Percentiles rank a stretch among this genome's conserved stretches.
These are phyloP conservation scores for Stichopus chloronotus DNA, from an alignment of 35 echinoderm and acorn worm species.

Conservation along the genomic window DNA sequence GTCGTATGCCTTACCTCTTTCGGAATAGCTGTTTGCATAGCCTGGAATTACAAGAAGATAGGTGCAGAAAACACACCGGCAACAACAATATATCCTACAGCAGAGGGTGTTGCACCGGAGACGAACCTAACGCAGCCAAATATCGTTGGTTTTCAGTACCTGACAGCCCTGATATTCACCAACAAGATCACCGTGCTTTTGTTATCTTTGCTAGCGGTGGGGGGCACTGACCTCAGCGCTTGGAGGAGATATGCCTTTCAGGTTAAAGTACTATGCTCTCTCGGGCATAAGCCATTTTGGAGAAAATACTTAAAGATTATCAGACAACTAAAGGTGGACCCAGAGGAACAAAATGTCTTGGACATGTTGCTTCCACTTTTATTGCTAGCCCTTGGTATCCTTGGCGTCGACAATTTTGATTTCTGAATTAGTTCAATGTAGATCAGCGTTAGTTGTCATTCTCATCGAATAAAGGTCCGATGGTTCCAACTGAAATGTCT, in stretches of 20 bases:
- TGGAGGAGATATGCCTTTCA: constrained; percentile 2
- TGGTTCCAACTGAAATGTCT: no score
- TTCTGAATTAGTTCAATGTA: neutral
- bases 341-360: neutral
- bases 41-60: constrained; percentile 7
- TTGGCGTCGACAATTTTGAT: neutral
- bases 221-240: constrained; percentile 17
- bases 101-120: neutral
- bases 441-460: neutral
- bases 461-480: no score
- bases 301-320: neutral
- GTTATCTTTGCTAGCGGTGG: neutral
- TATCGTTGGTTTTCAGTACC: neutral
- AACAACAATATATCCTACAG: neutral
- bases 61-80: neutral
- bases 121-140: neutral
- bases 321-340: neutral
- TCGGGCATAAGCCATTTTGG: neutral
- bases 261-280: neutral
- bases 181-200: neutral
- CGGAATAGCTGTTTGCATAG: neutral
- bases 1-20: constrained; percentile 11
- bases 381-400: neutral
- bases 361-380: constrained; percentile 22
- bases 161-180: neutral